Evolutionary conservation across 2,888 invertebrate genomes (phyloP).

Genomic region (Tubiluchus corallicola): DNA sequence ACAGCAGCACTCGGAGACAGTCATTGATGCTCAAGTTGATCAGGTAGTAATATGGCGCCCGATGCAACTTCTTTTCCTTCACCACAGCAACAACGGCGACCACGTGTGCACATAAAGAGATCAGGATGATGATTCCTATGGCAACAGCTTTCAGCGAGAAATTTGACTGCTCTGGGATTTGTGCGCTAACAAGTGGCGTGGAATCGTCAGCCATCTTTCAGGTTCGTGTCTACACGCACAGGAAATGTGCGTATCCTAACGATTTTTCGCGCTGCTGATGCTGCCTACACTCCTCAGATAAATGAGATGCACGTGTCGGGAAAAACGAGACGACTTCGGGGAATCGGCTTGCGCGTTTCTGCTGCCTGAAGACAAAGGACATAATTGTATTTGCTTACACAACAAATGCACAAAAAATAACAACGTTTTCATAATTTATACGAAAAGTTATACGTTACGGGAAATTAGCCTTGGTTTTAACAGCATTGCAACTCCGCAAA

Average conservation of each 20-base stretch:
- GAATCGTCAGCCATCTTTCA: background rate
- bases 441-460: too few relatives aligned
- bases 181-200: slow-evolving; percentile 10
- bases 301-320: too few relatives aligned
- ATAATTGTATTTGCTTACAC: too few relatives aligned
- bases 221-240: slow-evolving; percentile 9
- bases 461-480: too few relatives aligned
- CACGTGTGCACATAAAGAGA: slow-evolving; percentile 16
- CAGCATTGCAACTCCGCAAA: too few relatives aligned
- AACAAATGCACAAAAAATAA: too few relatives aligned
- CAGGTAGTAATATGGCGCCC: slow-evolving; percentile 23
- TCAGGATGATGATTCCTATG: slow-evolving; percentile 13
- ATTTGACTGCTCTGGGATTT: slow-evolving; percentile 1
- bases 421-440: too few relatives aligned
- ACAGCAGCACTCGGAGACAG: slow-evolving; percentile 20
- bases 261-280: too few relatives aligned
- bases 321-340: too few relatives aligned
- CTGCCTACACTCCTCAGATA: too few relatives aligned
- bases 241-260: slow-evolving; percentile 15
- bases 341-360: too few relatives aligned
- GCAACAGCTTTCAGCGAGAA: slow-evolving; percentile 10
- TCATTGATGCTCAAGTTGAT: slow-evolving; percentile 21
- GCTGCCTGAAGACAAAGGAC: too few relatives aligned
- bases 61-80: slow-evolving; percentile 18
- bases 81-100: slow-evolving; percentile 17